phyloP scores from a whole-genome alignment of 2,113 vertebrate genomes.

The Echinops telfairi region DNA sequence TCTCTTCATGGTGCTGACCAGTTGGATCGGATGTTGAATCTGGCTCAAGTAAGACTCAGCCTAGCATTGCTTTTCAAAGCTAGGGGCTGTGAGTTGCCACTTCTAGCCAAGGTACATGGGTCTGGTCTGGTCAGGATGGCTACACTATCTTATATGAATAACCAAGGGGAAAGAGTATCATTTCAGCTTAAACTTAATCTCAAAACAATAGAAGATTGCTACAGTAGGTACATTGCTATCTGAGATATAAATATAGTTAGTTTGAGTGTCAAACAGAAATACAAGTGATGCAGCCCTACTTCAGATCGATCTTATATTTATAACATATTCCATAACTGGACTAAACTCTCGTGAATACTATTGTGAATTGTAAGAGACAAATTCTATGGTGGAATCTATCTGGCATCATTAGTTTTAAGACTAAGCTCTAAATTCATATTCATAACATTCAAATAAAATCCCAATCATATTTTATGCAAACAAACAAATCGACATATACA shows the following conservation, averaged over 20 bases:
- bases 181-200: not conserved
- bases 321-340: not conserved
- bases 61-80: not conserved
- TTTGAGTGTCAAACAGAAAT: not conserved
- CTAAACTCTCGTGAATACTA: not conserved
- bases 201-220: not conserved
- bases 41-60: not conserved
- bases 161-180: not conserved
- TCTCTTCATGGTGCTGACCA: not conserved
- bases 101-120: not conserved
- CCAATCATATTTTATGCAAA: conserved; percentile 14
- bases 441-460: conserved; percentile 26
- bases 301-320: not conserved
- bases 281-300: not conserved
- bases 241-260: not conserved
- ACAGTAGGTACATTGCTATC: not conserved
- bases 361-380: conserved; percentile 19
- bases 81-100: not conserved
- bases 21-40: not conserved
- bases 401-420: not conserved
- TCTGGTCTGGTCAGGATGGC: not conserved
- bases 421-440: not conserved
- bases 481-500: not conserved
- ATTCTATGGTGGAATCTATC: not conserved
- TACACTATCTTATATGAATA: not conserved